Percentiles rank a stretch among this genome's conserved stretches.
Conservation (phyloP, 2,113 vertebrate species). For the Oncorhynchus nerka region DNA sequence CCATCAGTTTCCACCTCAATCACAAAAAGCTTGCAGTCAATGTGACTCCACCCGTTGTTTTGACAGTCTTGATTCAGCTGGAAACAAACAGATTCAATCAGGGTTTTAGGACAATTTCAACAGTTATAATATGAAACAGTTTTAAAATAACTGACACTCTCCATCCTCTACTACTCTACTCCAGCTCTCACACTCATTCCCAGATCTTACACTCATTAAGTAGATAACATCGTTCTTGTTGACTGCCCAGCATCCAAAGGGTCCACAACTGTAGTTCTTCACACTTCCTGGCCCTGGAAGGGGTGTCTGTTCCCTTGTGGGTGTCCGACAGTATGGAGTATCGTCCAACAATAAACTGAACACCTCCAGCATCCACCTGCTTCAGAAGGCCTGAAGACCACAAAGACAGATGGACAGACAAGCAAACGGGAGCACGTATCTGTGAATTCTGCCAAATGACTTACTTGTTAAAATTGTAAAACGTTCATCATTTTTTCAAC, state of each 20-base stretch:
- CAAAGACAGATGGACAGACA: no score
- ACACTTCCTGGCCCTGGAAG: not conserved
- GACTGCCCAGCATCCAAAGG: not conserved
- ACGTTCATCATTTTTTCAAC: not conserved
- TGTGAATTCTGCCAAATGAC: no score
- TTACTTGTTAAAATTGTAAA: no score
- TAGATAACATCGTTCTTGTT: accelerated
- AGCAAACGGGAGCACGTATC: no score
- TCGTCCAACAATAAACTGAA: not conserved
- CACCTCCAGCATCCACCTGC: slow-evolving; percentile 44
- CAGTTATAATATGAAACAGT: no score
- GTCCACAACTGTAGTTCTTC: slow-evolving; percentile 21
- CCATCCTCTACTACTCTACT: no score
- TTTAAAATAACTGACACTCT: not conserved
- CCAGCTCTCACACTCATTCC: no score
- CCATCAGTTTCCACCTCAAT: slow-evolving; percentile 41
- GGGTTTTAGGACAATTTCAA: not conserved
- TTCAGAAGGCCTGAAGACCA: not conserved
- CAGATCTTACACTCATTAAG: no score
- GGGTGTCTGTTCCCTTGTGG: not conserved
- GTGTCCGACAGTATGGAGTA: not conserved
- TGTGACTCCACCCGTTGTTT: no score
- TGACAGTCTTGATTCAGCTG: no score
- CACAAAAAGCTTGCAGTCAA: not conserved
- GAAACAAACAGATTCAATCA: no score